phyloP scores from a whole-genome alignment of 2,888 invertebrate genomes.

The Imbricaverruca yamaguchii region DNA sequence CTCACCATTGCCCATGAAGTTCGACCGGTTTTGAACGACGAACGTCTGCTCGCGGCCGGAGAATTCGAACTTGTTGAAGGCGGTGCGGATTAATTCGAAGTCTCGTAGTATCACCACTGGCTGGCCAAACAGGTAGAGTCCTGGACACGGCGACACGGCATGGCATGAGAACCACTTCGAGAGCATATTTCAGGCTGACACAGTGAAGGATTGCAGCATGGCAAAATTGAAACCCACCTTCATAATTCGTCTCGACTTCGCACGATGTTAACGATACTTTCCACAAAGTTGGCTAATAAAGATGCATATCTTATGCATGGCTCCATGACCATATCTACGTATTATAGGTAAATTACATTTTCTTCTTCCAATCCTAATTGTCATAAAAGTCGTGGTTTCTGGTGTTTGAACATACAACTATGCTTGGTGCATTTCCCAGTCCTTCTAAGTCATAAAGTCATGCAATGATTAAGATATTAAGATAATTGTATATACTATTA shows the following conservation, averaged over 20 bases:
- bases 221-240: not conserved
- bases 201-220: not conserved
- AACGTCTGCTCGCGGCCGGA: conserved; percentile 6
- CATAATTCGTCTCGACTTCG: not conserved
- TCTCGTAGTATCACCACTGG: not conserved
- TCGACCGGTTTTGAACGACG: not conserved
- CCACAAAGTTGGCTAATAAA: not conserved
- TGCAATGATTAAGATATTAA: no score
- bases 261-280: not conserved
- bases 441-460: no score
- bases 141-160: not conserved
- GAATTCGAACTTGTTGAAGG: not conserved
- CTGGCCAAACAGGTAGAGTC: not conserved
- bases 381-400: no score
- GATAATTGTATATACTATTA: no score
- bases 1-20: not conserved
- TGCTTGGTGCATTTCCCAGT: no score
- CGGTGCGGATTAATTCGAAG: not conserved
- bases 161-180: not conserved
- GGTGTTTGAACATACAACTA: no score
- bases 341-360: no score
- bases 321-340: not conserved
- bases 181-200: not conserved
- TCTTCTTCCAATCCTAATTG: no score
- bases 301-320: not conserved